Conservation (phyloP, 1,140 invertebrate species). For the Bombyx mandarina region DNA sequence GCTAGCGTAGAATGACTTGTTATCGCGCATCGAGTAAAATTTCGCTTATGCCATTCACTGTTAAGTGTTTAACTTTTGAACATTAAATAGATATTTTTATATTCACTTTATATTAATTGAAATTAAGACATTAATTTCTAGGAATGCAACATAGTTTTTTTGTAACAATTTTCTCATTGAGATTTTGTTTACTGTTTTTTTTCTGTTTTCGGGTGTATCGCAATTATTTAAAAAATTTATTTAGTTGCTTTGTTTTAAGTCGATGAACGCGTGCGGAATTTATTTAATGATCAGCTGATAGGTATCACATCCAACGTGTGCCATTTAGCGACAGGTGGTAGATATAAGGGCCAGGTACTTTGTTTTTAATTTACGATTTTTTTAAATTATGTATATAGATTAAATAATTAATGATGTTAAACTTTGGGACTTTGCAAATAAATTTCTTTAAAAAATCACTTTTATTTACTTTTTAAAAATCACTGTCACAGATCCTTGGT, state of each 20-base stretch:
- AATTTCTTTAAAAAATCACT: slow-evolving; percentile 26
- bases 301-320: slow-evolving; percentile 30
- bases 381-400: slow-evolving; percentile 4
- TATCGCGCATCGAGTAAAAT: slow-evolving; percentile 39
- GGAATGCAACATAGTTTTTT: background rate
- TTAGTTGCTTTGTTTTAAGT: background rate
- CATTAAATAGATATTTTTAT: too few relatives aligned
- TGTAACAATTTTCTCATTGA: background rate
- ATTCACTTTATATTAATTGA: too few relatives aligned
- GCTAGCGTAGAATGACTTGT: slow-evolving; percentile 29
- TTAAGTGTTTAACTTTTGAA: too few relatives aligned
- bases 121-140: background rate
- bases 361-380: background rate
- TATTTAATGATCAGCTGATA: slow-evolving; percentile 36
- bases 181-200: background rate
- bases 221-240: too few relatives aligned
- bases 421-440: slow-evolving; percentile 3
- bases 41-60: slow-evolving; percentile 27
- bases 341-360: slow-evolving; percentile 1
- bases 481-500: slow-evolving; percentile 25
- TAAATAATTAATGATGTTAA: background rate
- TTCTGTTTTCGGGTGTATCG: too few relatives aligned
- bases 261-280: slow-evolving; percentile 31
- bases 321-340: slow-evolving; percentile 26
- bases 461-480: slow-evolving; percentile 30